Evolutionary conservation across 2,113 vertebrate species (phyloP), one percentile per base, ranked within the genome.

Genomic region (Semnornis frantzii): DNA sequence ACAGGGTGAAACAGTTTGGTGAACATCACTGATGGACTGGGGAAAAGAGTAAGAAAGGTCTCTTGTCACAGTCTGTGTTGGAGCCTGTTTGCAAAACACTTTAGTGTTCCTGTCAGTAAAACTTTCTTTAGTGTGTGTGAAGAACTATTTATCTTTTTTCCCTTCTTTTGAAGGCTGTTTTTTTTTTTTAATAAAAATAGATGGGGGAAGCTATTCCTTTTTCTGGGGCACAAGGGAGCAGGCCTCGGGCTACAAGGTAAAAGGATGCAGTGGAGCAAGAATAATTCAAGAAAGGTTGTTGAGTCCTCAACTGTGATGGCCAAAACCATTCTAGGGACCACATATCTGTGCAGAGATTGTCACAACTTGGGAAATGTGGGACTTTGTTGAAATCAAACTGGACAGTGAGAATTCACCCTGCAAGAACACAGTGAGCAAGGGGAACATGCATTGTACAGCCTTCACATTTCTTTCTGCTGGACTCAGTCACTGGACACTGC

Each of bases 191-290:
- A 55, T 21, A 48, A 33, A 24, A 75, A 24, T 54, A 75, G 42
- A 25, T 59, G 11, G 4, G n/a, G 5, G 3, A 84, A 54, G 30
- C 42, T 63, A 23, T 39, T 84, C 34, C 44, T 94, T 76, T 16
- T 12, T 23, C 4, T 8, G 11, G 18, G 55, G 23, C n/a, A 20
- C 30, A 44, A 34, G 17, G 73, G 30, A 89, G 34, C 55, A 89
- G 34, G 21, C 42, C n/a, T 37, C 0, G 1, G 34, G 25, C n/a
- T 7, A 5, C 0, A 1, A 55, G 42, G 20, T 46, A 30, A 16
- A 34, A 77, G 27, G 3, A 13, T 0, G 2, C 25, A 25, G 2
- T 10, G 11, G 3, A 66, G 8, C 0, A 1, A 8, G 27, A 3
- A 46, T 58, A 82, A 31, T 0, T 0, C 12, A 3, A 3, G 6